Percentiles rank a stretch among this genome's conserved stretches.
Evolutionary conservation across 2,797 vertebrate genomes (phyloP).

Genomic region (Helarctos malayanus): DNA sequence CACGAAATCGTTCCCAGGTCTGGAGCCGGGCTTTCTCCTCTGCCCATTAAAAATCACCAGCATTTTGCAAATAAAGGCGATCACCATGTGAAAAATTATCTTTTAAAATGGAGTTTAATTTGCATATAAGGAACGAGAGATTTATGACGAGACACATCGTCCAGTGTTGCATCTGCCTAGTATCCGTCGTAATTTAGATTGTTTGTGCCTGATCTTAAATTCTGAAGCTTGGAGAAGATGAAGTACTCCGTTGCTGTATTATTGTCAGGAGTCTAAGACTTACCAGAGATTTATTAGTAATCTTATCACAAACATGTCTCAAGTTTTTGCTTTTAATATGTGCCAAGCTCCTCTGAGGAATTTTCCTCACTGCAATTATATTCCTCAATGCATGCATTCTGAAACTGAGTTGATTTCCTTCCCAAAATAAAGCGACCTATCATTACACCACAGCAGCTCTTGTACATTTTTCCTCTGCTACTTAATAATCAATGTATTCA

Average conservation of each 20-base stretch:
- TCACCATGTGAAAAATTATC: slow-evolving; percentile 94
- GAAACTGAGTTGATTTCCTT: slow-evolving; percentile 92
- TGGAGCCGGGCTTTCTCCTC: slow-evolving; percentile 71
- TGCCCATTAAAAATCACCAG: slow-evolving; percentile 85
- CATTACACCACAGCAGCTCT: slow-evolving; percentile 89
- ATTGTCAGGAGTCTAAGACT: slow-evolving; percentile 94
- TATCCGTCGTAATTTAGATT: slow-evolving; percentile 94
- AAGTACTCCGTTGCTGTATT: slow-evolving; percentile 92
- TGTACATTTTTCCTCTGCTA: slow-evolving; percentile 92
- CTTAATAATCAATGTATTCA: slow-evolving; percentile 96
- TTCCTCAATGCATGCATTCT: slow-evolving; percentile 92
- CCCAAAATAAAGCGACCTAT: slow-evolving; percentile 95
- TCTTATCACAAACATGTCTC: slow-evolving; percentile 97
- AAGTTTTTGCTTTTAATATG: slow-evolving; percentile 97
- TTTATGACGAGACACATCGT: slow-evolving; percentile 91
- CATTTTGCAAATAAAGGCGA: slow-evolving; percentile 90
- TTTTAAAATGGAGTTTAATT: slow-evolving; percentile 96
- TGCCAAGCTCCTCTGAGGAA: slow-evolving; percentile 93
- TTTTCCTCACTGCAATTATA: slow-evolving; percentile 94
- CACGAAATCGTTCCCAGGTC: background rate
- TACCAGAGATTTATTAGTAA: slow-evolving; percentile 94
- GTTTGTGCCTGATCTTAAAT: slow-evolving; percentile 96
- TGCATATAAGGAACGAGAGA: slow-evolving; percentile 95
- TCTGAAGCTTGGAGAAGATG: slow-evolving; percentile 93
- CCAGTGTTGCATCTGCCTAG: slow-evolving; percentile 91